Percentiles rank a stretch among this genome's conserved stretches.
Conservation (phyloP, 2,797 vertebrate genomes). For the Simalia tracyae region DNA sequence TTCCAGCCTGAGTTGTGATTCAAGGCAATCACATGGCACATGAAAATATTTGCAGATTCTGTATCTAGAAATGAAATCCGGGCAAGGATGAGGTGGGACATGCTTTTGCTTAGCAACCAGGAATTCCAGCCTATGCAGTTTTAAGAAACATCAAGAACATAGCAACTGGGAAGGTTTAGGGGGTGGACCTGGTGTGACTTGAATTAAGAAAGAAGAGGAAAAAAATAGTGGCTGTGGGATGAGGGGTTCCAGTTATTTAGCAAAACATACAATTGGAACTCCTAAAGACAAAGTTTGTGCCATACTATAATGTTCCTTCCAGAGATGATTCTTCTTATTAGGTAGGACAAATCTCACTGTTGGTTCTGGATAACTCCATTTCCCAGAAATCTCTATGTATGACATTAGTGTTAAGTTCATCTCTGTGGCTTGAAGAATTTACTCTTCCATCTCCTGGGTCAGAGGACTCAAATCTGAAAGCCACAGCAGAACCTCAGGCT, state of each 20-base stretch:
- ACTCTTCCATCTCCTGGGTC: too few relatives aligned
- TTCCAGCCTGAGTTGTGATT: neutral
- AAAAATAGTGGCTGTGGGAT: neutral
- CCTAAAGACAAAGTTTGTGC: neutral
- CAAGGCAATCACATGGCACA: neutral
- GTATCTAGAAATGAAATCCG: conserved; percentile 3
- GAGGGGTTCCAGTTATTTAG: neutral
- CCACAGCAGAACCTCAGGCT: neutral
- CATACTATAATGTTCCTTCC: neutral
- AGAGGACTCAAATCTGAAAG: neutral
- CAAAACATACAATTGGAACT: neutral
- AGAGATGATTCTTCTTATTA: neutral
- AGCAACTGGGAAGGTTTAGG: neutral
- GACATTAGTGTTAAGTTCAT: neutral
- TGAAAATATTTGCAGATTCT: neutral
- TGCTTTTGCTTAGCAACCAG: conserved; percentile 26
- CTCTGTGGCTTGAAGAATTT: neutral
- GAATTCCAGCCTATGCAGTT: neutral
- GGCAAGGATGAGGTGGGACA: neutral
- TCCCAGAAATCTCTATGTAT: neutral
- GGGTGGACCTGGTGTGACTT: neutral
- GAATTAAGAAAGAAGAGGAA: neutral
- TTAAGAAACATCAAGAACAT: neutral
- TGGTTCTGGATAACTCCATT: neutral
- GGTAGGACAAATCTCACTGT: neutral